Evolutionary conservation across 2,888 invertebrate species (phyloP), one percentile per base, ranked within the genome.

Genomic region (Lepas anatifera): DNA sequence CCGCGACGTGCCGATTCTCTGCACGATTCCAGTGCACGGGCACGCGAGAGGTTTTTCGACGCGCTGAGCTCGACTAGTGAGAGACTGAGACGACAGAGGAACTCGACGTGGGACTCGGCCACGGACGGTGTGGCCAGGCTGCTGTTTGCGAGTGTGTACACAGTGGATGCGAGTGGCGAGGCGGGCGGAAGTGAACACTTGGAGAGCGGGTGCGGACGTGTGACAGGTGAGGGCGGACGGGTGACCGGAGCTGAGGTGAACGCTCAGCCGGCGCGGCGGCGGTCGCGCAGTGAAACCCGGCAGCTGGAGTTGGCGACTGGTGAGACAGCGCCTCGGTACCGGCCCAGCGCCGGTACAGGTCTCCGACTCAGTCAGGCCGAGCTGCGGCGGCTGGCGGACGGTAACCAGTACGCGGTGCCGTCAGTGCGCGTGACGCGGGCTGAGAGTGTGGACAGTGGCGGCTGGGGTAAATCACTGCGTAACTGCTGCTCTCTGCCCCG

Each of bases 401-500:
- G 71, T 18, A 70, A 72, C 25, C 69, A 73, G 27, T 73, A 74
- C 63, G 71, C 74, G 25, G 50, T 72, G n/a, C 72, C 73, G 2
- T 66, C 71, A 41, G 71, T 69, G 43, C 72, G 69, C 58, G 71
- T 71, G 27, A 72, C 69, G 18, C 73, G 73, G 27, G 66, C 70
- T 3, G 73, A 74, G 48, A 43, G 72, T 16, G 66, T 67, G n/a
- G 70, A 69, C 67, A 69, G 46, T 18, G 50, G 71, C 4, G 70
- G 68, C 67, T 67, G 71, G 25, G 70, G 71, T 7, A 37, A 70
- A 13, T 73, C 73, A 50, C 64, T 71, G 35, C 69, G 67, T 32
- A 68, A 71, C 29, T 68, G 69, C 27, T 64, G 72, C 43, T 68
- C 70, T 39, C 72, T 73, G 48, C 72, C 72, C 63, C 71, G 70